Conservation (phyloP, 2,797 vertebrate genomes). For the Scyliorhinus canicula region DNA sequence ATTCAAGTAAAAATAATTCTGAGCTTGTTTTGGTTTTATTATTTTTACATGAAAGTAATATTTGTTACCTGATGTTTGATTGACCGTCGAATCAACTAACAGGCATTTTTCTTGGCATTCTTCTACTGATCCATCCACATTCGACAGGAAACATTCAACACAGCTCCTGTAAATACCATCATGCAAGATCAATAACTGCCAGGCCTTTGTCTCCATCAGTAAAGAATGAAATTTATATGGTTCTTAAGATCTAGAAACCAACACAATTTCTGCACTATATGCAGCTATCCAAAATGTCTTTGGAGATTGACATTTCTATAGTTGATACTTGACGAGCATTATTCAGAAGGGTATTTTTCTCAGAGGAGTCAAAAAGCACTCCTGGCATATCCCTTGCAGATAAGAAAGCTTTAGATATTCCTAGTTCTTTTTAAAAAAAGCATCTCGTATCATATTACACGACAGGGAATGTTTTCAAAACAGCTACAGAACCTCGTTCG, state of each 20-base stretch:
- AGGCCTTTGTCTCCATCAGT: conserved; percentile 32
- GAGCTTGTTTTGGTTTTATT: neutral
- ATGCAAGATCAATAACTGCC: conserved; percentile 49
- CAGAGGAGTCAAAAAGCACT: neutral
- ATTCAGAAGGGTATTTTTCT: neutral
- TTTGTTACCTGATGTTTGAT: conserved; percentile 66
- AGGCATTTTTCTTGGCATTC: conserved; percentile 76
- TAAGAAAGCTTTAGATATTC: conserved; percentile 1
- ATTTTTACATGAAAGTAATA: neutral
- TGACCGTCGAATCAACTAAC: conserved; percentile 66
- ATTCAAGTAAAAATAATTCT: neutral
- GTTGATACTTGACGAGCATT: neutral
- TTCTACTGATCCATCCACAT: conserved; percentile 53
- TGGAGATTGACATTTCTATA: neutral
- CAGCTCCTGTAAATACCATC: conserved; percentile 70
- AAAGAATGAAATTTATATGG: neutral
- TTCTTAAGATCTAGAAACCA: neutral
- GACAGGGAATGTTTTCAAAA: neutral
- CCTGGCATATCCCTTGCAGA: neutral
- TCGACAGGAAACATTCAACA: conserved; percentile 82
- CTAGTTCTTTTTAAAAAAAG: neutral
- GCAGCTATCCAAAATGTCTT: neutral
- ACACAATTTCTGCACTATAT: neutral
- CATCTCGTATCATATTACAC: neutral
- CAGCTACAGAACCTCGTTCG: neutral